These are phyloP conservation scores for Numenius arquata DNA, from an alignment of 2,113 vertebrate species.

Conservation along the genomic window DNA sequence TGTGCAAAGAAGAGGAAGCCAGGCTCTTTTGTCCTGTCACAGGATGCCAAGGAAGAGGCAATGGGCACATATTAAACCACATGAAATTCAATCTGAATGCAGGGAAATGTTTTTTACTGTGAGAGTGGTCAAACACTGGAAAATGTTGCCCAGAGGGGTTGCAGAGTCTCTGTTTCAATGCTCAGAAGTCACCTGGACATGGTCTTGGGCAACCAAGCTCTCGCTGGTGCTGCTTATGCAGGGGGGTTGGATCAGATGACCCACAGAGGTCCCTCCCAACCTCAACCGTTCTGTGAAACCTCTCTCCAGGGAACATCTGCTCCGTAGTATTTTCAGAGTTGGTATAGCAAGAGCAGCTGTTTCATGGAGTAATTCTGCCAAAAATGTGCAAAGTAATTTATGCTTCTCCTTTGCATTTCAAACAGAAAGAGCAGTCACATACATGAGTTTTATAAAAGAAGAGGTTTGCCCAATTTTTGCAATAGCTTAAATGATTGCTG, in stretches of 20 bases:
- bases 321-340: neutral
- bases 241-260: neutral
- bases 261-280: neutral
- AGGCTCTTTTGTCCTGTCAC: neutral
- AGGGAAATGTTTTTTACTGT: neutral
- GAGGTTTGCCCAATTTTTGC: neutral
- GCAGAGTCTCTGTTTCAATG: neutral
- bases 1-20: neutral
- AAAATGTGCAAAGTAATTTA: neutral
- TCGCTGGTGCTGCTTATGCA: fast-evolving
- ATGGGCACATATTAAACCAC: neutral
- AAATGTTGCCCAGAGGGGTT: neutral
- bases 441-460: neutral
- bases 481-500: neutral
- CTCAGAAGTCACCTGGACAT: neutral
- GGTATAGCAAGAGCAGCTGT: neutral
- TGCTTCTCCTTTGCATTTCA: neutral
- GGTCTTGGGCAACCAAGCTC: neutral
- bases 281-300: neutral
- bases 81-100: neutral
- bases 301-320: neutral
- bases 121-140: neutral
- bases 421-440: neutral
- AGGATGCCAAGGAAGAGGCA: neutral
- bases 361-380: neutral